Conservation (phyloP, 1,140 invertebrate species). For the Drosophila erecta region DNA sequence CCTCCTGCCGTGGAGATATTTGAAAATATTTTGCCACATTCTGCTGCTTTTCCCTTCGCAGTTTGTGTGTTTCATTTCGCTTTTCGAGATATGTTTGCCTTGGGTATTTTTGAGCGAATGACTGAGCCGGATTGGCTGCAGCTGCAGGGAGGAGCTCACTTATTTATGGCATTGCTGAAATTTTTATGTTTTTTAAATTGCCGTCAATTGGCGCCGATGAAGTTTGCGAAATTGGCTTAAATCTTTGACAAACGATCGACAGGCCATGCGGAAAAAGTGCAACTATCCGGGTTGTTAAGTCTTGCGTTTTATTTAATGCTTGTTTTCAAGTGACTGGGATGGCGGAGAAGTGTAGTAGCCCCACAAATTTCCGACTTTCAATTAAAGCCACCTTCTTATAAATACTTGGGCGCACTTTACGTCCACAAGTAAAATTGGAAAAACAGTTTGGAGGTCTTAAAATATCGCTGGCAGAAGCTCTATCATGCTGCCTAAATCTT, state of each 20-base stretch:
- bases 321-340: neutral
- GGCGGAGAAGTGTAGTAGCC: too few species aligned
- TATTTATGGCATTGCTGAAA: constrained; percentile 51
- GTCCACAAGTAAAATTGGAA: too few species aligned
- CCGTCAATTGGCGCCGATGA: constrained; percentile 29
- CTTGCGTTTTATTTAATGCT: neutral
- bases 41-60: constrained; percentile 15
- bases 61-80: constrained; percentile 17
- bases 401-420: too few species aligned
- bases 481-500: constrained; percentile 12
- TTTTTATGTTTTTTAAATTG: constrained; percentile 45
- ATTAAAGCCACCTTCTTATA: too few species aligned
- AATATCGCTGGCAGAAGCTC: too few species aligned
- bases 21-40: constrained; percentile 31
- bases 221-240: constrained; percentile 16
- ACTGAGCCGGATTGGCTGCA: constrained; percentile 28
- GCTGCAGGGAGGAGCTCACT: constrained; percentile 24
- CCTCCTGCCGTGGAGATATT: constrained; percentile 1
- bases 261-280: neutral
- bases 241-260: constrained; percentile 31
- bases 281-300: neutral
- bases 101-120: constrained; percentile 42
- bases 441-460: too few species aligned
- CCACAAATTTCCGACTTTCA: too few species aligned
- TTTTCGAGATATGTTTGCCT: constrained; percentile 26